Evolutionary conservation across 2,113 vertebrate genomes (phyloP).

Genomic region (Equus quagga): DNA sequence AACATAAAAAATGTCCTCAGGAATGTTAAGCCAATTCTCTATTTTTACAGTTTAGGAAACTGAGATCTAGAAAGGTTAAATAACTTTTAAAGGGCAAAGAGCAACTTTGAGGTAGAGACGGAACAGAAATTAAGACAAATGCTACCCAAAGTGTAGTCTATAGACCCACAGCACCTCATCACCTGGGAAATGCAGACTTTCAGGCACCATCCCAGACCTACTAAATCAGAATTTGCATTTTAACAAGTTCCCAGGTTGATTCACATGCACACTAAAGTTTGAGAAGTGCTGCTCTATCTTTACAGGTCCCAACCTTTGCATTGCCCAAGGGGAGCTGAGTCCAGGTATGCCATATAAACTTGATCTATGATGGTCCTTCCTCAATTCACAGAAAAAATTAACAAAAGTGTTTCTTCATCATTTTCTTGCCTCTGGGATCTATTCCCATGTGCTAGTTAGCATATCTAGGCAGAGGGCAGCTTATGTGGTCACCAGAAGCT

Average conservation of each 20-base stretch:
- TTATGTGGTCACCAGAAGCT: not conserved
- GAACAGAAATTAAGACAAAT: not conserved
- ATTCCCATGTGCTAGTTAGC: not conserved
- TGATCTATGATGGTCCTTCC: not conserved
- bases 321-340: not conserved
- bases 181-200: not conserved
- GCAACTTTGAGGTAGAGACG: not conserved
- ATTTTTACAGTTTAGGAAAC: not conserved
- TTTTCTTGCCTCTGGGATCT: not conserved
- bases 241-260: not conserved
- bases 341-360: not conserved
- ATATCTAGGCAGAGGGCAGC: not conserved
- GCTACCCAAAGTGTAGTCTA: not conserved
- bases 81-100: conserved; percentile 1
- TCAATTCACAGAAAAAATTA: not conserved
- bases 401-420: not conserved
- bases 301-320: not conserved
- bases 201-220: not conserved
- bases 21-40: not conserved
- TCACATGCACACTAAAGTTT: not conserved
- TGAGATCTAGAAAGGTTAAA: not conserved
- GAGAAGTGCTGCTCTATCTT: not conserved
- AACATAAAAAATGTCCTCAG: not conserved
- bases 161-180: not conserved
- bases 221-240: not conserved